Conservation (phyloP, 2,113 vertebrate species). For the Pluvianellus socialis region DNA sequence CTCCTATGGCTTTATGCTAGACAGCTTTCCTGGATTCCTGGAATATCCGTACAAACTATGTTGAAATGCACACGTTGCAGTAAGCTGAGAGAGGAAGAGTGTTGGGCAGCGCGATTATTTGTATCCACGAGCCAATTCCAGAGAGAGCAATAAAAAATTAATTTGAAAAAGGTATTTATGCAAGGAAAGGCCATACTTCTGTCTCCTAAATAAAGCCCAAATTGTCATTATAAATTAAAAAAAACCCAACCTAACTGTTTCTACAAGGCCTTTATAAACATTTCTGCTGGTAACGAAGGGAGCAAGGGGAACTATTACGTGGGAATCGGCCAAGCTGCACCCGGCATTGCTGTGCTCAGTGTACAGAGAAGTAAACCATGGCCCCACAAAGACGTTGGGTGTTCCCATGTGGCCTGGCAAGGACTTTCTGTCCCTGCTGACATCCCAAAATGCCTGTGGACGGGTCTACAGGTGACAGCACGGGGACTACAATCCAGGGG, state of each 20-base stretch:
- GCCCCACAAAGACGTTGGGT: not conserved
- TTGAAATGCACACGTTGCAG: not conserved
- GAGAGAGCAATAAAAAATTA: not conserved
- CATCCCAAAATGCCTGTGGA: not conserved
- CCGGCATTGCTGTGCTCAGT: fast-evolving
- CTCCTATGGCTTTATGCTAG: not conserved
- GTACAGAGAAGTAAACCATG: not conserved
- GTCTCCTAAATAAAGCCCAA: not conserved
- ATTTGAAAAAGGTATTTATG: not conserved
- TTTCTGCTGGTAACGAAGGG: not conserved
- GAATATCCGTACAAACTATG: not conserved
- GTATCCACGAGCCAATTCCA: not conserved
- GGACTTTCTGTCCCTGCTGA: not conserved
- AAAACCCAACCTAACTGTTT: not conserved
- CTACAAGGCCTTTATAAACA: not conserved
- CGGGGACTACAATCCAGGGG: not conserved
- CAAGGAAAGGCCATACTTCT: not conserved
- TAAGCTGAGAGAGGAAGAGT: not conserved
- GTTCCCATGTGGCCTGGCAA: not conserved
- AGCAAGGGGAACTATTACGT: not conserved
- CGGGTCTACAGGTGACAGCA: not conserved
- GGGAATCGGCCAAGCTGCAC: fast-evolving
- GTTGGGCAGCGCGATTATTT: not conserved
- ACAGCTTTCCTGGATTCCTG: not conserved
- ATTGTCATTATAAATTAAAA: not conserved